Evolutionary conservation across 2,888 invertebrate species (phyloP).

Genomic region (Lepidochitona cinerea): DNA sequence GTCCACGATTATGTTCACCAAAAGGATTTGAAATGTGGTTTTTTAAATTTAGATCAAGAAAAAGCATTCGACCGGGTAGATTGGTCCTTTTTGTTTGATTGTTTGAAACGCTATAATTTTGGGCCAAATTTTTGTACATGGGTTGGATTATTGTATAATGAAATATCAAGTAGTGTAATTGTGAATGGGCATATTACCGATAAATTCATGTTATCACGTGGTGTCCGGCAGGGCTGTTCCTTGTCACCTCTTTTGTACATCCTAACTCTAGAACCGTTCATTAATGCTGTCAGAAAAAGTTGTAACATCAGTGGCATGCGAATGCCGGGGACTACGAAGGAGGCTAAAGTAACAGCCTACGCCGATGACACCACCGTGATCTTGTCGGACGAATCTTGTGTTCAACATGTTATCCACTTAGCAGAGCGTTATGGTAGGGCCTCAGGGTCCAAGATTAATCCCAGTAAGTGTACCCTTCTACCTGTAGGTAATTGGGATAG

Average conservation of each 20-base stretch:
- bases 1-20: slow-evolving; percentile 32
- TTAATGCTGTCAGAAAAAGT: not conserved
- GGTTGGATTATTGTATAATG: slow-evolving; percentile 28
- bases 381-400: slow-evolving; percentile 6
- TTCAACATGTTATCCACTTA: not conserved
- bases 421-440: slow-evolving; percentile 9
- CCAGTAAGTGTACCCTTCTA: slow-evolving; percentile 25
- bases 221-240: slow-evolving; percentile 8
- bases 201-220: not conserved
- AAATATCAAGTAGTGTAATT: not conserved
- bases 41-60: slow-evolving; percentile 39
- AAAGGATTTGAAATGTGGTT: slow-evolving; percentile 27
- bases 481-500: not conserved
- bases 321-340: slow-evolving; percentile 13
- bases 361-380: slow-evolving; percentile 19
- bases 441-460: slow-evolving; percentile 29
- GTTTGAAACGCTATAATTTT: slow-evolving; percentile 30
- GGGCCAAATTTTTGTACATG: not conserved
- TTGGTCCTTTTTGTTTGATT: slow-evolving; percentile 32
- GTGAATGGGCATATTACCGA: slow-evolving; percentile 1
- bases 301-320: slow-evolving; percentile 15
- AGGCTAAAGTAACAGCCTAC: slow-evolving; percentile 9
- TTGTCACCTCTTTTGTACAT: not conserved
- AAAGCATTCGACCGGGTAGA: slow-evolving; percentile 43
- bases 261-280: not conserved